phyloP scores from a whole-genome alignment of 2,797 vertebrate genomes.

The Anguilla anguilla region DNA sequence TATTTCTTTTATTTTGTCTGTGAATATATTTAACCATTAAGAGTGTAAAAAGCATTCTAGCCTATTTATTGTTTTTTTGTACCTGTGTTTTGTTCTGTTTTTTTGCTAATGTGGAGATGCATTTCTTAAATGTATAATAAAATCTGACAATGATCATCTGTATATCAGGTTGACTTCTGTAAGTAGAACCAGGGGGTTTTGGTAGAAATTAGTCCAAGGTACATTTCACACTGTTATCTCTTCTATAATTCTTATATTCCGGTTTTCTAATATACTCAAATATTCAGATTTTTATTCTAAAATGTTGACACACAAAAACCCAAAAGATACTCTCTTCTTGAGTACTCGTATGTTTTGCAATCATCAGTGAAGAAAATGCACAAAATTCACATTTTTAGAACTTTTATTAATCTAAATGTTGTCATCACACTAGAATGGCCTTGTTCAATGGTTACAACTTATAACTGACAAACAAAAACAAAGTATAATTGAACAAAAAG shows the following conservation, averaged over 20 bases:
- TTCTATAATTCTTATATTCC: neutral
- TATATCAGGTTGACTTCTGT: neutral
- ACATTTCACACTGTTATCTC: neutral
- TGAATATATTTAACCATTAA: slow-evolving; percentile 7
- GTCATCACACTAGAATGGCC: slow-evolving; percentile 35
- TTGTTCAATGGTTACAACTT: slow-evolving; percentile 25
- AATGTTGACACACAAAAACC: neutral
- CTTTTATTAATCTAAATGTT: slow-evolving; percentile 51
- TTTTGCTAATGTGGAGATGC: neutral
- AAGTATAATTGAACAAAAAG: slow-evolving; percentile 13
- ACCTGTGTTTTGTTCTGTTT: neutral
- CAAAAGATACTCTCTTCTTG: too few relatives aligned
- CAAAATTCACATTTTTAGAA: slow-evolving; percentile 26
- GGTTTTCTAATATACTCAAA: neutral
- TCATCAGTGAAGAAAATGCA: slow-evolving; percentile 29
- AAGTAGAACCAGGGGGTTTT: neutral
- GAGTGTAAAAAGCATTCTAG: neutral
- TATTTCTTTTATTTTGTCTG: slow-evolving; percentile 1
- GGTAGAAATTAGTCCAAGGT: neutral
- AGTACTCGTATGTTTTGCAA: neutral
- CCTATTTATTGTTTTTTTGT: slow-evolving; percentile 14
- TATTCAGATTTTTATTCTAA: neutral
- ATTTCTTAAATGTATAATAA: slow-evolving; percentile 9
- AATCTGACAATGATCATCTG: neutral
- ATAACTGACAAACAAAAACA: slow-evolving; percentile 29